Base-by-base conservation (phyloP, 2,888 invertebrate species). In the Alloscopus bannaensis region DNA sequence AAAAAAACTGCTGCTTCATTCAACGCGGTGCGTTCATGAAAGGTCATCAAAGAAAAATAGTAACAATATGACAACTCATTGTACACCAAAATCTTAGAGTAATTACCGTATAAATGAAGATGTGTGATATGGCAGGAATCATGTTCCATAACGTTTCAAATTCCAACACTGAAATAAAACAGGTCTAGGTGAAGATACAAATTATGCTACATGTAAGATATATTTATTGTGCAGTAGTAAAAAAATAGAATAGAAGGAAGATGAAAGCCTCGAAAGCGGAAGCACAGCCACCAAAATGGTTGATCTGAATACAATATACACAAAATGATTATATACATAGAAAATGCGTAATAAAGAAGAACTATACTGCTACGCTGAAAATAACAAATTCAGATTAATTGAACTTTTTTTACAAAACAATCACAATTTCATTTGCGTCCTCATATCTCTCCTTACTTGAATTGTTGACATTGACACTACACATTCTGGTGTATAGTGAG, bases 81-180 rank as follows among this genome's bases (percentile, higher is more conserved):
- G n/a, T n/a, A n/a, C n/a, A n/a, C n/a, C n/a, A n/a, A n/a, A n/a
- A n/a, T 45, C 20, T 26, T 52, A 60, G 47, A 45, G 31, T 60
- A 47, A n/a, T 70, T 76, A 70, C 75, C 52, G 62, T 64, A 57
- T 45, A 59, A 52, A 55, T 69, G 77, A 77, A 64, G 64, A 69
- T 24, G 77, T 77, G 77, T 77, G 77, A 77, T 77, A 45, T 62
- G 69, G 70, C 31, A 70, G 62, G 52, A 75, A 75, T 45, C 40
- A 22, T 75, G 64, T 57, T 45, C 52, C 55, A 6, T 62, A 13
- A 24, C 20, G 52, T 52, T 52, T n/a, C n/a, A n/a, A 22, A 52
- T 24, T 20, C 11, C 52, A 52, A 52, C 29, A 57, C 11, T 26
- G 22, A 28, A 66, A 45, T 45, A 42, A 47, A 45, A 57, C 47